These are phyloP conservation scores for Prochilodus magdalenae DNA, from an alignment of 2,113 vertebrate genomes.

Conservation along the genomic window DNA sequence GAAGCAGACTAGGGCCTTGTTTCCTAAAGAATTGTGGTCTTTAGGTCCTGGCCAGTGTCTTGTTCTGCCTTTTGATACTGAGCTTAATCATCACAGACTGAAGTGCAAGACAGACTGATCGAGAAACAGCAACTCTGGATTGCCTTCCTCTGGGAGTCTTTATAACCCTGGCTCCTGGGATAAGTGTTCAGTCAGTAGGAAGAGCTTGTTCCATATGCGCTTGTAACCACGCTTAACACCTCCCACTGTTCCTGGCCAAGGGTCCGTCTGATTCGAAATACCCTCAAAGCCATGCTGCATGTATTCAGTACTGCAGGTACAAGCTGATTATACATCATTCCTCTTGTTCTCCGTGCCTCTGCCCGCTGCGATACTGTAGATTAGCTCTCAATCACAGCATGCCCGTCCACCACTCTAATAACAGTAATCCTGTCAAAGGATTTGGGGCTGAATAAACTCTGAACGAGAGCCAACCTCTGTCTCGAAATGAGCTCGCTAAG, in stretches of 20 bases:
- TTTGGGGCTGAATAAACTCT: constrained; percentile 47
- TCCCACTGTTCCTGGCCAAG: constrained; percentile 1
- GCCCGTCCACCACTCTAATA: constrained; percentile 56
- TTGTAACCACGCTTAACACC: not conserved
- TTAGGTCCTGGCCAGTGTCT: not conserved
- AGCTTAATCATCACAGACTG: not conserved
- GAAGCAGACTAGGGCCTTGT: not conserved
- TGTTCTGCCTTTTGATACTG: not conserved
- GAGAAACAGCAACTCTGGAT: not conserved
- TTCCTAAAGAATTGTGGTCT: not conserved
- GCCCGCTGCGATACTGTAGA: constrained; percentile 51
- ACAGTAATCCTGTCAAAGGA: constrained; percentile 57
- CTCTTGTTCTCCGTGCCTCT: constrained; percentile 53
- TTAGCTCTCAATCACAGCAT: constrained; percentile 61
- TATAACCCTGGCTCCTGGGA: not conserved
- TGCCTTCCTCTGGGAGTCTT: constrained; percentile 19
- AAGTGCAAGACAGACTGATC: constrained; percentile 4
- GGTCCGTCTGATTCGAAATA: constrained; percentile 36
- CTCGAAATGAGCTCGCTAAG: constrained; percentile 42
- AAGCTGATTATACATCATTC: constrained; percentile 57
- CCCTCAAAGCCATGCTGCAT: constrained; percentile 22
- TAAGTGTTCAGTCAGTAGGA: constrained; percentile 15
- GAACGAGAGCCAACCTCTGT: constrained; percentile 35
- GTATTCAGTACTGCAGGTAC: constrained; percentile 32
- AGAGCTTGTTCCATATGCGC: not conserved